A percentile compares a stretch with the other conserved stretches of the same genome.
phyloP scores from a whole-genome alignment of 2,113 vertebrate species.

The Catharus minimus region DNA sequence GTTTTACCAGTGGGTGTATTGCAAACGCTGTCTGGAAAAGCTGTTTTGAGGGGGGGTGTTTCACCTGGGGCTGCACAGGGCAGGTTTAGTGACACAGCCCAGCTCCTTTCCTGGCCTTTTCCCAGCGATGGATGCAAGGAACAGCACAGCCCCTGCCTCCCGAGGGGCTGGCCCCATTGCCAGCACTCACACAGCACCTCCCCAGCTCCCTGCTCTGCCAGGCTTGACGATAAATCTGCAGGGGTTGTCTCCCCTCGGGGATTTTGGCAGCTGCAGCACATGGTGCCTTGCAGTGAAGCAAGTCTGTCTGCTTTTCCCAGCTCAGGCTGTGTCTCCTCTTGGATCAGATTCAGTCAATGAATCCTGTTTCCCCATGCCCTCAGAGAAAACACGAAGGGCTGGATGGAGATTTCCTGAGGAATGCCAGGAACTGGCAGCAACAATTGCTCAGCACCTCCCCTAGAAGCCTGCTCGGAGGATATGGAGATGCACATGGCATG shows the following conservation, averaged over 20 bases:
- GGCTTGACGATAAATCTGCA: rapidly evolving
- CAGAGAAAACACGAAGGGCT: neutral
- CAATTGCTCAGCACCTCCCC: neutral
- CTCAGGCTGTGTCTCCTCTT: neutral
- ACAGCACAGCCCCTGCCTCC: rapidly evolving
- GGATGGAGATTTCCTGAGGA: neutral
- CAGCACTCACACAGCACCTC: neutral
- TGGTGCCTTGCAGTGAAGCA: neutral
- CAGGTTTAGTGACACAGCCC: rapidly evolving
- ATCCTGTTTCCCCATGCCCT: neutral
- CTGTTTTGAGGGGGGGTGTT: neutral
- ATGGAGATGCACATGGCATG: rapidly evolving
- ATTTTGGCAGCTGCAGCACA: neutral
- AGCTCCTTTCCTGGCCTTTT: rapidly evolving
- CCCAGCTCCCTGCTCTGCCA: neutral
- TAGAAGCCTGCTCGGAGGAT: neutral
- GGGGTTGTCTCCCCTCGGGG: neutral
- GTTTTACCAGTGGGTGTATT: rapidly evolving
- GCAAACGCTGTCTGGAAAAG: neutral
- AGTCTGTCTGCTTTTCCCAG: neutral
- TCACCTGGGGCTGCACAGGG: rapidly evolving
- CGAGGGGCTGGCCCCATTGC: rapidly evolving
- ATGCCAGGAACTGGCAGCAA: neutral
- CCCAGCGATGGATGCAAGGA: neutral
- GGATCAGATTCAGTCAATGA: neutral